A percentile compares a stretch with the other conserved stretches of the same genome.
Evolutionary conservation across 2,888 invertebrate species (phyloP).

Genomic region (Priocnemis perturbator): DNA sequence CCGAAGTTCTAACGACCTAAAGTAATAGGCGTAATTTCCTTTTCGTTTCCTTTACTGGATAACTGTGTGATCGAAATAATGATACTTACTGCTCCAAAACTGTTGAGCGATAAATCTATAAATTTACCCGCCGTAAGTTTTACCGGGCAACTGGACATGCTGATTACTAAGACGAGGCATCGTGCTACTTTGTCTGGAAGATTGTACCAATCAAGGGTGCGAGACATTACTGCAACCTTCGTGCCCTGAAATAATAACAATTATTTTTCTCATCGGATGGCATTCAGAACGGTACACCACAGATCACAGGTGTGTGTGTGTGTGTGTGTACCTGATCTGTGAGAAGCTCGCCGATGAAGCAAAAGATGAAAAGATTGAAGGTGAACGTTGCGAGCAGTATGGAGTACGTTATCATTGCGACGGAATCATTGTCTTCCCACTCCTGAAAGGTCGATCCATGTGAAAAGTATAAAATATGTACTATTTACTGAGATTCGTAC

Average conservation of each 20-base stretch:
- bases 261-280: no score
- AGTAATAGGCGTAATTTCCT: conserved; percentile 15
- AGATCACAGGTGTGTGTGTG: no score
- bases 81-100: conserved; percentile 54
- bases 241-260: conserved; percentile 21
- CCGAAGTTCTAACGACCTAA: conserved; percentile 31
- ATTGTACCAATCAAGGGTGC: conserved; percentile 33
- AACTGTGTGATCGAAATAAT: no score
- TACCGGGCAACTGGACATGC: conserved; percentile 50
- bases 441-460: conserved; percentile 30
- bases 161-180: conserved; percentile 51
- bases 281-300: background rate
- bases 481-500: conserved; percentile 34
- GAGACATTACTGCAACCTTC: conserved; percentile 34
- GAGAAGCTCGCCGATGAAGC: conserved; percentile 42
- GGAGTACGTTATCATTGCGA: conserved; percentile 25
- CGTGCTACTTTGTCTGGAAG: conserved; percentile 42
- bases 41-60: background rate
- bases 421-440: conserved; percentile 25
- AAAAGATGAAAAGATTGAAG: conserved; percentile 40
- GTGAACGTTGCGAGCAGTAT: conserved; percentile 25
- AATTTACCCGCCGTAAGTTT: conserved; percentile 61
- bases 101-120: conserved; percentile 51
- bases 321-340: conserved; percentile 39
- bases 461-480: background rate